Evolutionary conservation across 2,888 invertebrate species (phyloP), one percentile per base, ranked within the genome.

Genomic region (Unio delphinus): DNA sequence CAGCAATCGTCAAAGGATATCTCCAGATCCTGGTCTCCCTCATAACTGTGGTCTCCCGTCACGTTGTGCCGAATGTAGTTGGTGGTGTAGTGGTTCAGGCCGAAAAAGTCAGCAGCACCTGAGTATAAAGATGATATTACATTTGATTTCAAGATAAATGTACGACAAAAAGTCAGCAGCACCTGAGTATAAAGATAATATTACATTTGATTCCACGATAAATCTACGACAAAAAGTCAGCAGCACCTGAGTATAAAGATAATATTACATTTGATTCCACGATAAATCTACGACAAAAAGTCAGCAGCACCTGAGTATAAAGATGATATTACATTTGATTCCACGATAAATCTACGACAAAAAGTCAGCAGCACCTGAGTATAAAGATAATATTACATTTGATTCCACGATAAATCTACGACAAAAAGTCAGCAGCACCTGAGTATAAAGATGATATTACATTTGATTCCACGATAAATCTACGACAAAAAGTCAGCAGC

Each of bases 71-170:
- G 64, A 4, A 80, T 74, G n/a, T 80, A 73, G 65, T 79, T 79
- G 5, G 80, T 78, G 1, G 94, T 93, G 85, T 95, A 95, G 69
- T 93, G 93, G 86, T 95, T 95, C 34, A 95, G 86, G 0, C 94
- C 95, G 65, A 95, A 91, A 88, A 94, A 95, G 85, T 95, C 95
- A 2, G 92, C 91, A 0, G 94, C 92, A 84, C 91, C 92, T 89
- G 34, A 45, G 15, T 3, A 45, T 15, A 15, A 45, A 15, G 45
- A 45, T 3, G 11, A 45, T 45, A 2, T 0, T 15, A 15, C 15
- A 45, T 11, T 45, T 45, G 3, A 15, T 45, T 45, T 15, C 15
- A 15, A 15, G 15, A 45, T 45, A 45, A 45, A 15, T 45, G 0
- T 45, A 45, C 15, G 15, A 45, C 3, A 23, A 23, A 23, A 23